phyloP scores from a whole-genome alignment of 2,888 invertebrate genomes.

The Dasypolia templi region DNA sequence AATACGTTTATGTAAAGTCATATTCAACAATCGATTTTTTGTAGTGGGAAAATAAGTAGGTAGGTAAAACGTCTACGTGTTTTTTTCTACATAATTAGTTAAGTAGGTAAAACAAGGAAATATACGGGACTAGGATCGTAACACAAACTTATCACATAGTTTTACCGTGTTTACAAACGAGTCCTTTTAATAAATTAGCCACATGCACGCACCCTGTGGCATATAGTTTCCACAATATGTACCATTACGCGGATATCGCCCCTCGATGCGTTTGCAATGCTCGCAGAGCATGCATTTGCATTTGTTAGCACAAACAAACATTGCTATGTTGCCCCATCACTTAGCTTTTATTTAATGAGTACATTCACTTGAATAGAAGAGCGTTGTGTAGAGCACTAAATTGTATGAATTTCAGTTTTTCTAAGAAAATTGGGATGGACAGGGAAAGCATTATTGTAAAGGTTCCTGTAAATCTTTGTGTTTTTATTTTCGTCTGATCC shows the following conservation, averaged over 20 bases:
- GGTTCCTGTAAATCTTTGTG: no score
- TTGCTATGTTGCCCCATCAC: neutral
- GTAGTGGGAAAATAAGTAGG: neutral
- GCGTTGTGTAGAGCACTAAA: no score
- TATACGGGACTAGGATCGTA: neutral
- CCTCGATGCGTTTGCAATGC: neutral
- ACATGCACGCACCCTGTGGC: neutral
- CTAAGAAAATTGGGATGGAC: no score
- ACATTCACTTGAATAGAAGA: neutral
- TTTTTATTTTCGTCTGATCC: no score
- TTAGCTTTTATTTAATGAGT: neutral
- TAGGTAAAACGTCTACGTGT: no score
- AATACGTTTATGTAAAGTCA: neutral
- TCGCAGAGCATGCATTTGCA: conserved; percentile 21
- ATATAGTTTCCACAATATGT: conserved; percentile 4
- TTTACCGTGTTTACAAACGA: neutral
- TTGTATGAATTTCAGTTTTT: no score
- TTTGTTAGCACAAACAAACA: conserved; percentile 12
- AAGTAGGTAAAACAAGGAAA: neutral
- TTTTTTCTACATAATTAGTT: no score
- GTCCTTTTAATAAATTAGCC: neutral
- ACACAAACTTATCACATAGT: neutral
- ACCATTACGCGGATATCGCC: neutral
- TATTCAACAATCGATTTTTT: neutral
- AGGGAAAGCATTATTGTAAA: no score